These are phyloP conservation scores for Desmophyllum pertusum DNA, from an alignment of 92 coral and sea anemone genomes.

Conservation along the genomic window DNA sequence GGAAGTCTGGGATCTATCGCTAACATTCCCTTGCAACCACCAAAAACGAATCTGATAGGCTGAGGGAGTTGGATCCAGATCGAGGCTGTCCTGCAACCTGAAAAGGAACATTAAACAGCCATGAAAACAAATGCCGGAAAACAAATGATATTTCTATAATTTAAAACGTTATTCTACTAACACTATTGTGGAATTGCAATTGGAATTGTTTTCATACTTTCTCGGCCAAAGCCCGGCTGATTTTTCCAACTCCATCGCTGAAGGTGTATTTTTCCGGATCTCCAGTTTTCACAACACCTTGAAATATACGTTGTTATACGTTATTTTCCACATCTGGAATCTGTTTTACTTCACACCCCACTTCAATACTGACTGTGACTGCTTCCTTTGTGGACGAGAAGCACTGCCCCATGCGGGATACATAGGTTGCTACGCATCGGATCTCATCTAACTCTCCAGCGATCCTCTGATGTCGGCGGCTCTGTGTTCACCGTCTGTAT, in stretches of 20 bases:
- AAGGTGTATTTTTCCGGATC: constrained; percentile 84
- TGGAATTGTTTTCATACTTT: constrained; percentile 52
- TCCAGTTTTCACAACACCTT: constrained; percentile 49
- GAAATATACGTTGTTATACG: constrained; percentile 58
- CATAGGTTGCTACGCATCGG: constrained; percentile 92
- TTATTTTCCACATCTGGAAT: constrained; percentile 69
- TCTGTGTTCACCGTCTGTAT: constrained; percentile 55
- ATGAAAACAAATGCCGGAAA: neutral
- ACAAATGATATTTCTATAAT: too few relatives aligned
- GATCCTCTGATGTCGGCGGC: constrained; percentile 79
- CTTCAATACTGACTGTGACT: constrained; percentile 71
- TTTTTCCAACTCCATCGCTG: constrained; percentile 93
- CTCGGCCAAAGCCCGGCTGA: constrained; percentile 75
- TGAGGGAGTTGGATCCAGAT: constrained; percentile 69
- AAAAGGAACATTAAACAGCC: too few relatives aligned
- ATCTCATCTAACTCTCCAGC: constrained; percentile 78
- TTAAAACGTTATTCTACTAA: neutral
- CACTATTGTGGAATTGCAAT: neutral
- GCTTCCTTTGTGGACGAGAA: constrained; percentile 95
- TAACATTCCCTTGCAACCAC: constrained; percentile 94
- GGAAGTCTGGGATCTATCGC: constrained; percentile 82
- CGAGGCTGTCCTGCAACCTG: constrained; percentile 85
- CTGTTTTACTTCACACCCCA: constrained; percentile 54
- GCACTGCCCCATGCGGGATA: constrained; percentile 98
- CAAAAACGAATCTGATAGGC: constrained; percentile 93